A percentile compares a stretch with the other conserved stretches of the same genome.
These are phyloP conservation scores for Anolis sagrei DNA, from an alignment of 2,113 vertebrate species.

Conservation along the genomic window DNA sequence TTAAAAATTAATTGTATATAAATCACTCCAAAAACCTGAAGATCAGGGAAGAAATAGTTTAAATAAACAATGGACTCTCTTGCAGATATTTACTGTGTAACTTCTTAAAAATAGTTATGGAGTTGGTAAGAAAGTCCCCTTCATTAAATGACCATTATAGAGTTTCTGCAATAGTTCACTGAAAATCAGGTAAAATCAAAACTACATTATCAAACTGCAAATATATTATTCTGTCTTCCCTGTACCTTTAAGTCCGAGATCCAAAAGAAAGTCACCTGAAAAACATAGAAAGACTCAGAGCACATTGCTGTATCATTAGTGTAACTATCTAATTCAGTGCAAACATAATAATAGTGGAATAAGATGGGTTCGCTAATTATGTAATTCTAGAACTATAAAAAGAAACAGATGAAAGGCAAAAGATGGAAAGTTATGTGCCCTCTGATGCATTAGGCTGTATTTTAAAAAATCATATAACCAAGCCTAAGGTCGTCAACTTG, in stretches of 20 bases:
- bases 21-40: not conserved
- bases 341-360: slow-evolving; percentile 51
- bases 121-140: not conserved
- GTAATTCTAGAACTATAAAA: slow-evolving; percentile 60
- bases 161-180: too few species aligned
- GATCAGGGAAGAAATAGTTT: not conserved
- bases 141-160: not conserved
- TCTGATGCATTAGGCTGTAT: slow-evolving; percentile 46
- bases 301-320: slow-evolving; percentile 28
- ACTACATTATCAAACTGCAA: not conserved
- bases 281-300: slow-evolving; percentile 24
- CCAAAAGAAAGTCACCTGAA: not conserved
- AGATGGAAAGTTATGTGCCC: slow-evolving; percentile 46
- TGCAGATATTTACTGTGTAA: not conserved
- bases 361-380: slow-evolving; percentile 68
- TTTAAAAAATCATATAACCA: slow-evolving; percentile 43
- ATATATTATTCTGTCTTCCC: not conserved
- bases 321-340: slow-evolving; percentile 45
- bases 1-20: not conserved
- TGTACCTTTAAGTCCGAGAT: not conserved
- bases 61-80: not conserved
- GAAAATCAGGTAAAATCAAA: not conserved
- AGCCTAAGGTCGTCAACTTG: slow-evolving; percentile 17
- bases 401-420: slow-evolving; percentile 53
- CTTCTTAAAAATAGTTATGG: too few species aligned